Base-by-base conservation (phyloP, 2,888 invertebrate genomes). In the Coecobrya sp. region DNA sequence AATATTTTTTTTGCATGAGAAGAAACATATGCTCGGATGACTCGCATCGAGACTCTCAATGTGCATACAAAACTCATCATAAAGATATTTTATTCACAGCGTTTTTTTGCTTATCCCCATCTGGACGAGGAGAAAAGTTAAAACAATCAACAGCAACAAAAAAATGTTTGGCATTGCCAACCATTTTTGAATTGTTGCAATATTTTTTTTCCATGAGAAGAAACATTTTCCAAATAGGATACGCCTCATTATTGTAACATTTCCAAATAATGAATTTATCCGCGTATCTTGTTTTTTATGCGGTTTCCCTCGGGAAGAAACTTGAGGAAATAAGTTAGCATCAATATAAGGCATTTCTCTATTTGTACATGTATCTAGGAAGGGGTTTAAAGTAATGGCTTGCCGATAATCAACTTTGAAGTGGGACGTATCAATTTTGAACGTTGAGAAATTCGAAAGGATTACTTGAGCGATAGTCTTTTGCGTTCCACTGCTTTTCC, bases 221-320 rank as follows among this genome's bases (percentile, higher is more conserved):
- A 11, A 81, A 55, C 87, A 86, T 68, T 85, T 85, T 68, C 49
- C 27, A 49, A 68, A 49, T 45, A 27, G 52, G 79, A 79, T 84
- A 84, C 84, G 62, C 73, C 42, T 52, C 36, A 87, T 62, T 59
- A 79, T 62, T 82, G 30, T 79, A 27, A 30, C 81, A 89, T 52
- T 89, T 52, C 68, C 68, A 89, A 89, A 25, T 45, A 89, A 25
- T 45, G 88, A 82, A 68, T 86, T 81, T 89, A 82, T 89, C 27
- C 45, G 82, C 82, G 22, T 62, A 82, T 62, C 62, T 30, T 59
- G 36, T 82, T 59, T n/a, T 81, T 82, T 82, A 42, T 82, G 36
- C 16, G 59, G 27, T 52, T 16, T 82, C 82, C 62, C 82, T 59
- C 11, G 82, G 82, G 82, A 22, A 59, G 13, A 49, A 49, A 13